Evolutionary conservation across 92 coral and sea anemone genomes (phyloP).

Genomic region (Phenganax subtilis): DNA sequence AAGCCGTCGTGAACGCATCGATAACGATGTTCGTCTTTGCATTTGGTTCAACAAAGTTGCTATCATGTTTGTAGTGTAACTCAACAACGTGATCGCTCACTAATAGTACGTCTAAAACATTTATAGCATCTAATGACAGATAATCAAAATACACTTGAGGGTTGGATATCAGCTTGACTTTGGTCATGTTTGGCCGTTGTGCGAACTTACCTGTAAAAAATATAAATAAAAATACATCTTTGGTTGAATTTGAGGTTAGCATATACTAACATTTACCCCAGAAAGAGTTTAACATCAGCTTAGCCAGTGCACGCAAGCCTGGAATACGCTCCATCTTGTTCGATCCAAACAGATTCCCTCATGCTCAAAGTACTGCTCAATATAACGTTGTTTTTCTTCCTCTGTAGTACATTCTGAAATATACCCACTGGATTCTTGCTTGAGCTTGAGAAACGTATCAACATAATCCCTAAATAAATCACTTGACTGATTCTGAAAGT

Average conservation of each 20-base stretch:
- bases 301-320: constrained; percentile 52
- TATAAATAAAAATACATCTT: background rate
- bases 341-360: constrained; percentile 50
- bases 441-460: constrained; percentile 52
- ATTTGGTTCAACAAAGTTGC: no score
- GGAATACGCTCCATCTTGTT: constrained; percentile 42
- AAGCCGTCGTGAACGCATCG: no score
- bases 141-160: no score
- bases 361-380: constrained; percentile 30
- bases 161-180: background rate
- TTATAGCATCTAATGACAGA: no score
- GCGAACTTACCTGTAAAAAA: constrained; percentile 46
- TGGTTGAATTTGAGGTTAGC: background rate
- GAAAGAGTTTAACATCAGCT: constrained; percentile 49
- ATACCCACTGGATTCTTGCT: constrained; percentile 38
- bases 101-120: no score
- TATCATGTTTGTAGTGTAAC: no score
- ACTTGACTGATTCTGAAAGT: constrained; percentile 33
- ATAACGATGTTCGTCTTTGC: no score
- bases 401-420: constrained; percentile 44
- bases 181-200: constrained; percentile 18
- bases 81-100: no score
- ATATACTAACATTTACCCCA: constrained; percentile 13
- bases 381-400: constrained; percentile 38
- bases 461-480: constrained; percentile 46